phyloP scores from a whole-genome alignment of 1,140 invertebrate species.

The Battus philenor region DNA sequence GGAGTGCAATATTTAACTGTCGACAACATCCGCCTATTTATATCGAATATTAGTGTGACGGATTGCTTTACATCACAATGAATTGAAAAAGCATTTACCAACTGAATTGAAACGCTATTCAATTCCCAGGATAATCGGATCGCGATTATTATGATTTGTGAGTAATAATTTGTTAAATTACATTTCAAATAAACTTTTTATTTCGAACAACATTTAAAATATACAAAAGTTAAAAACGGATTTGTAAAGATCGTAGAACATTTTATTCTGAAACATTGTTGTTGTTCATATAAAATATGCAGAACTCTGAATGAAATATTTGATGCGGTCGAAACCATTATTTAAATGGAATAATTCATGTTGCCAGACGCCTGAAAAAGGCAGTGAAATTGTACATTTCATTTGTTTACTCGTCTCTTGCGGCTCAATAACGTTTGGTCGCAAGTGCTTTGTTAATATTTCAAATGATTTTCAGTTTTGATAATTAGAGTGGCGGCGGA shows the following conservation, averaged over 20 bases:
- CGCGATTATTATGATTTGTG: conserved; percentile 7
- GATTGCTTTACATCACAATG: conserved; percentile 38
- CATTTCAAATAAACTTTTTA: conserved; percentile 10
- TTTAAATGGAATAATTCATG: conserved; percentile 70
- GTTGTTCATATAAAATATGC: conserved; percentile 62
- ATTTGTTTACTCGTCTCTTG: conserved; percentile 56
- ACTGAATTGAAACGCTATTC: conserved; percentile 14
- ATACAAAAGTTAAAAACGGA: not conserved
- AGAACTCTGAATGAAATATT: conserved; percentile 66
- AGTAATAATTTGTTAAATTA: conserved; percentile 5
- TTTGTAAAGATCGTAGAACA: conserved; percentile 34
- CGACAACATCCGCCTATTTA: conserved; percentile 60
- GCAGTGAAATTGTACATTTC: conserved; percentile 60
- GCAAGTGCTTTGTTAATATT: conserved; percentile 27
- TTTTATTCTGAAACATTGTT: conserved; percentile 57
- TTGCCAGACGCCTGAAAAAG: conserved; percentile 59
- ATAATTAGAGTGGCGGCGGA: conserved; percentile 12
- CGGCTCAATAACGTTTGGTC: conserved; percentile 42
- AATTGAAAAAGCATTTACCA: conserved; percentile 18
- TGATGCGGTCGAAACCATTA: conserved; percentile 63
- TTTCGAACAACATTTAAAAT: no score
- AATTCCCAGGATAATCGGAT: conserved; percentile 11
- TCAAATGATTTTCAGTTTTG: conserved; percentile 24
- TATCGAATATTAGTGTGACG: conserved; percentile 50
- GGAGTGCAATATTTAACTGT: conserved; percentile 67